phyloP scores from a whole-genome alignment of 2,113 vertebrate genomes.

The Paramormyrops kingsleyae region DNA sequence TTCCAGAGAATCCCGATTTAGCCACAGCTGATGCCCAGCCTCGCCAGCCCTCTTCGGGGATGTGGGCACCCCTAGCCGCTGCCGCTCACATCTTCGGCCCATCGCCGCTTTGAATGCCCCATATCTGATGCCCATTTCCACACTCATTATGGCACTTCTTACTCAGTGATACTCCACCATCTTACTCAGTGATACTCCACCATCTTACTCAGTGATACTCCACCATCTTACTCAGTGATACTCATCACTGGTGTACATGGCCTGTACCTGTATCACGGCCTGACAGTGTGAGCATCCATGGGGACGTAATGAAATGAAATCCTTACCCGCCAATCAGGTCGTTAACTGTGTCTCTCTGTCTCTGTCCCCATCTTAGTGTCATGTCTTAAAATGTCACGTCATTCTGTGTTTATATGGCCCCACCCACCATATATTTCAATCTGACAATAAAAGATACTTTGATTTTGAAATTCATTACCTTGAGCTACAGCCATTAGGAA shows the following conservation, averaged over 20 bases:
- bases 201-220: not conserved
- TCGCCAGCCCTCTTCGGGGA: not conserved
- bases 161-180: too few relatives aligned
- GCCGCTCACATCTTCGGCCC: slow-evolving; percentile 7
- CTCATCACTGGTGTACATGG: not conserved
- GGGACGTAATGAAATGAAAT: not conserved
- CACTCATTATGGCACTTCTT: not conserved
- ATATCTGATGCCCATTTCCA: not conserved
- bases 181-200: not conserved
- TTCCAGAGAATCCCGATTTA: slow-evolving; percentile 20
- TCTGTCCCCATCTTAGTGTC: not conserved
- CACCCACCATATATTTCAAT: not conserved
- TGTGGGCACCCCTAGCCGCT: slow-evolving; percentile 20
- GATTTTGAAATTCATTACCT: not conserved
- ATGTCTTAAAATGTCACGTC: not conserved
- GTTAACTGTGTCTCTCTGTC: not conserved
- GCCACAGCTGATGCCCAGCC: slow-evolving; percentile 15
- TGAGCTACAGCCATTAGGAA: not conserved
- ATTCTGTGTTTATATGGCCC: not conserved
- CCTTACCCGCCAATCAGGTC: not conserved
- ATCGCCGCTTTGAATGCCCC: not conserved
- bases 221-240: not conserved
- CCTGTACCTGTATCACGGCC: not conserved
- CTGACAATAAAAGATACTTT: not conserved
- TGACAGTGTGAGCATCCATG: not conserved